phyloP scores from a whole-genome alignment of 2,888 invertebrate genomes.

The Leucophenga maculata region DNA sequence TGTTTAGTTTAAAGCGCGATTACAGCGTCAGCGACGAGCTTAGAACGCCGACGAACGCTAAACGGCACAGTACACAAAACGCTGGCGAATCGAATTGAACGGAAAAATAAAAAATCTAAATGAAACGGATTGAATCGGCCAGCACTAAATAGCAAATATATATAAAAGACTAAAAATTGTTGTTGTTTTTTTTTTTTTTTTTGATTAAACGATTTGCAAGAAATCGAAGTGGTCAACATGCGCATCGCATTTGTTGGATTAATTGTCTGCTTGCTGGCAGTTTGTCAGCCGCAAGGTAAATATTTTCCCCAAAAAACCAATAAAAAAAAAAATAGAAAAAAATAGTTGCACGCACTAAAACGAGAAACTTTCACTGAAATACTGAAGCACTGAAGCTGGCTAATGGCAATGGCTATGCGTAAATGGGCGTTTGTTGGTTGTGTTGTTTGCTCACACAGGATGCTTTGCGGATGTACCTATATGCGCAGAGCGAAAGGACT shows the following conservation, averaged over 20 bases:
- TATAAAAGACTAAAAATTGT: background rate
- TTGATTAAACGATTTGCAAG: background rate
- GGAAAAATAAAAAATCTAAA: slow-evolving; percentile 26
- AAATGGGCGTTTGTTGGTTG: too few species aligned
- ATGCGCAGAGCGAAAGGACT: too few species aligned
- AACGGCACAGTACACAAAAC: slow-evolving; percentile 17
- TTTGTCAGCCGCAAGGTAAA: slow-evolving; percentile 67
- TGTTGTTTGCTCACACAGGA: too few species aligned
- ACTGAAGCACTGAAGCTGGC: too few species aligned
- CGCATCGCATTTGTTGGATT: slow-evolving; percentile 63
- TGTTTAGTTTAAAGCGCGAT: slow-evolving; percentile 62
- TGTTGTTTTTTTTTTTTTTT: background rate
- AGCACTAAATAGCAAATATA: too few species aligned
- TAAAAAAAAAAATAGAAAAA: too few species aligned
- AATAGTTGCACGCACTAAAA: background rate
- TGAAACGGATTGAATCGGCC: slow-evolving; percentile 12
- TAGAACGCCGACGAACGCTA: slow-evolving; percentile 56
- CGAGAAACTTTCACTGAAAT: too few species aligned
- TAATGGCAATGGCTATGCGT: too few species aligned
- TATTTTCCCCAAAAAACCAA: slow-evolving; percentile 48
- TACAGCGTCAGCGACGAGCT: slow-evolving; percentile 50
- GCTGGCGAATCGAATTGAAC: slow-evolving; percentile 26
- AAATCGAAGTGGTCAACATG: slow-evolving; percentile 37
- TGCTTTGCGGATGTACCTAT: background rate
- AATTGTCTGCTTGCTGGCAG: slow-evolving; percentile 62